A percentile compares a stretch with the other conserved stretches of the same genome.
These are phyloP conservation scores for Melanotaenia maccullochi DNA, from an alignment of 2,797 vertebrate genomes.

Conservation along the genomic window DNA sequence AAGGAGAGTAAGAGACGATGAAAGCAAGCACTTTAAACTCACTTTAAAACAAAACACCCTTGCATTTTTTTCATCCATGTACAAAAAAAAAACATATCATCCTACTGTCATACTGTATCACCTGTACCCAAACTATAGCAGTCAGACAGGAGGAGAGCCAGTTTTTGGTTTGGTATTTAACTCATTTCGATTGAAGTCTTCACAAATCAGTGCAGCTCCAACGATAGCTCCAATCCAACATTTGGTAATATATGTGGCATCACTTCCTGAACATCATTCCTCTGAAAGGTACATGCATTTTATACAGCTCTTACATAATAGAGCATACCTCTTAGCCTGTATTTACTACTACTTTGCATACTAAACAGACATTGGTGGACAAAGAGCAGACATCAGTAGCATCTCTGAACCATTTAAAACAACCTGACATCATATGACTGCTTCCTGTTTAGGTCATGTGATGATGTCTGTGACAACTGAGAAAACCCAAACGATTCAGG, in stretches of 20 bases:
- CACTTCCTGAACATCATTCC: background rate
- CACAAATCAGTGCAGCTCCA: background rate
- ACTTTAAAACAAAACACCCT: background rate
- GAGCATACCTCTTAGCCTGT: background rate
- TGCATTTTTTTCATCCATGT: background rate
- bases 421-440: background rate
- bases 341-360: background rate
- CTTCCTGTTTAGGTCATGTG: slow-evolving; percentile 3
- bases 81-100: background rate
- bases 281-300: background rate
- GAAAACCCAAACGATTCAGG: background rate
- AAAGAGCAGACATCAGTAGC: slow-evolving; percentile 1
- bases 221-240: background rate
- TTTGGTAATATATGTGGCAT: background rate
- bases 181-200: background rate
- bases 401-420: background rate
- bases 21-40: no score
- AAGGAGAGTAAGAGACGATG: no score
- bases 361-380: background rate
- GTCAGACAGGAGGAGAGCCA: no score
- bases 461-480: background rate
- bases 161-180: background rate
- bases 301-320: background rate
- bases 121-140: no score
- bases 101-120: background rate